Evolutionary conservation across 1,140 invertebrate species (phyloP), one percentile per base, ranked within the genome.

Genomic region (Solenopsis invicta): DNA sequence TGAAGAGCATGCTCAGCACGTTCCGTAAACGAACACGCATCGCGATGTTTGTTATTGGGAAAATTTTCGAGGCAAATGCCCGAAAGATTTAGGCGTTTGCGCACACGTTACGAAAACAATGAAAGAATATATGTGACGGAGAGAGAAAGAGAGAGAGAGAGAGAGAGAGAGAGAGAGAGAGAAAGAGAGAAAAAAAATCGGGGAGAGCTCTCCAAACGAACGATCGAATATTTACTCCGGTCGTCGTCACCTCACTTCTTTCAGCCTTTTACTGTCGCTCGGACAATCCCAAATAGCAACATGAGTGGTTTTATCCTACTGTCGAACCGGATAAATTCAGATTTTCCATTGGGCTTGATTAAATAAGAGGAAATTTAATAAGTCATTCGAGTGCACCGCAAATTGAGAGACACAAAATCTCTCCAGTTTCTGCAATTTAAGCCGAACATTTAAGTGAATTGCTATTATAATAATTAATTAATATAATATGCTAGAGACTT

Each of bases 221-320:
- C 81, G 77, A 78, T 48, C 50, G 89, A 93, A 91, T 93, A 93
- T 93, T 93, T 93, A 89, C 89, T 86, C 80, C 88, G 41, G 67
- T 21, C 29, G 24, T 41, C 16, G 66, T 37, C 67, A 52, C 29
- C 56, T 71, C 50, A 24, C 21, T 85, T n/a, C 10, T 86, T 86
- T 64, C 29, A 50, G 8, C n/a, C 48, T 82, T 89, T 66, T 66
- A 75, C 18, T 56, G 37, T 61, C 71, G 66, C 76, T 89, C n/a
- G 71, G 59, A 34, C 88, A 89, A 89, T 89, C 75, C 29, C n/a
- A 62, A 89, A 86, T 56, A 81, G 67, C 45, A 78, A 74, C 52
- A 71, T 69, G 87, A 88, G 75, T 80, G 87, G 56, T 78, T 88
- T 76, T 78, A 54, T 54, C 62, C 37, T 50, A 29, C 12, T 48